Conservation (phyloP, 2,797 vertebrate genomes). For the Calcarius lapponicus region DNA sequence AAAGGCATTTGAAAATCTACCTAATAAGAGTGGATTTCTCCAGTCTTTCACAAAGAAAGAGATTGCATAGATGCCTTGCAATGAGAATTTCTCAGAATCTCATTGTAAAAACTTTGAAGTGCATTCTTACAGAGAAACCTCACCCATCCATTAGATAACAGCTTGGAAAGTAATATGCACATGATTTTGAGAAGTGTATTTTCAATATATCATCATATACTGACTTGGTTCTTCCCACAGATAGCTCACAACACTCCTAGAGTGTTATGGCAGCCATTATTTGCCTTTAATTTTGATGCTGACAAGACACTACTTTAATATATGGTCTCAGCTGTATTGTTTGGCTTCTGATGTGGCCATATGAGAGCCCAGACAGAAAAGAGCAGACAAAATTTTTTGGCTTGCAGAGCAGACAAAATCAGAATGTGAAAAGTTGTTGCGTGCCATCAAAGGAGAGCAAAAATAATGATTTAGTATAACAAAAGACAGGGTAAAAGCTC, state of each 20-base stretch:
- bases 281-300: neutral
- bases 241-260: neutral
- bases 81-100: neutral
- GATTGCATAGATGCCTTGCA: fast-evolving
- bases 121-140: neutral
- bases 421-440: neutral
- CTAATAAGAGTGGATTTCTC: neutral
- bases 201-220: neutral
- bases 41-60: neutral
- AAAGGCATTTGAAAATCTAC: neutral
- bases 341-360: fast-evolving
- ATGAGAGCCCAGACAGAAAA: neutral
- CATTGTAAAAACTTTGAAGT: neutral
- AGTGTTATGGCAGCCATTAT: neutral
- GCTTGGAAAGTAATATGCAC: neutral
- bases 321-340: fast-evolving
- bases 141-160: neutral
- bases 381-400: neutral
- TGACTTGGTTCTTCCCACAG: neutral
- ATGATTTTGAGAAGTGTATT: neutral
- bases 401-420: neutral
- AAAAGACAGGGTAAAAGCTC: neutral
- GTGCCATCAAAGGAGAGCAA: neutral
- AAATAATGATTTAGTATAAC: neutral
- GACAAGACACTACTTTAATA: neutral